These are phyloP conservation scores for Tragelaphus buxtoni DNA, from an alignment of 2,113 vertebrate genomes.

Conservation along the genomic window DNA sequence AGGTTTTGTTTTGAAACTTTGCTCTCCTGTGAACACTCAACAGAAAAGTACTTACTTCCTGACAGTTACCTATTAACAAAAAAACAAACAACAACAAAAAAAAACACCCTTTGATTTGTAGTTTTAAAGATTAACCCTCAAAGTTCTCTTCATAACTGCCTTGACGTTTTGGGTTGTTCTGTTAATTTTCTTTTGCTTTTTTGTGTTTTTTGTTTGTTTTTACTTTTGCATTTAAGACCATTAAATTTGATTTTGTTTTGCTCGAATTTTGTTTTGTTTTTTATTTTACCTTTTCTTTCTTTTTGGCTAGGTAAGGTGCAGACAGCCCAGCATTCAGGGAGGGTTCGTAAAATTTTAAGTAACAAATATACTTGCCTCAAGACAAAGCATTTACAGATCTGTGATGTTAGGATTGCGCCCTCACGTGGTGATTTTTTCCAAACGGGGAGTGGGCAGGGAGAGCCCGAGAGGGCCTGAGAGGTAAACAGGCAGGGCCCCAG, in stretches of 20 bases:
- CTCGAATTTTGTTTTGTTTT: constrained; percentile 95
- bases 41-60: constrained; percentile 84
- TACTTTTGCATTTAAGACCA: constrained; percentile 94
- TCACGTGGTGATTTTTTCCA: background rate
- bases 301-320: constrained; percentile 80
- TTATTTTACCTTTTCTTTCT: constrained; percentile 85
- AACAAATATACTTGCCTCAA: constrained; percentile 44
- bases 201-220: constrained; percentile 93
- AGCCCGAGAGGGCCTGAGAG: background rate
- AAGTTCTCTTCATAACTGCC: constrained; percentile 88
- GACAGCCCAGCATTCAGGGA: constrained; percentile 74
- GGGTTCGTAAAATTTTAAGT: constrained; percentile 50
- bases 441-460: background rate
- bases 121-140: constrained; percentile 87
- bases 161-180: constrained; percentile 90
- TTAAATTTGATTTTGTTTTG: constrained; percentile 99
- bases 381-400: background rate
- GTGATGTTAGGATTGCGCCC: background rate
- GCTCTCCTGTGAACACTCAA: constrained; percentile 84
- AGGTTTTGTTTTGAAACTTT: constrained; percentile 82
- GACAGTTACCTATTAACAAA: constrained; percentile 84
- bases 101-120: constrained; percentile 83
- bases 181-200: constrained; percentile 91
- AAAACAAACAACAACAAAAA: background rate
- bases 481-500: background rate